Base-by-base conservation (phyloP, 92 coral and sea anemone genomes). In the Micromussa lordhowensis region DNA sequence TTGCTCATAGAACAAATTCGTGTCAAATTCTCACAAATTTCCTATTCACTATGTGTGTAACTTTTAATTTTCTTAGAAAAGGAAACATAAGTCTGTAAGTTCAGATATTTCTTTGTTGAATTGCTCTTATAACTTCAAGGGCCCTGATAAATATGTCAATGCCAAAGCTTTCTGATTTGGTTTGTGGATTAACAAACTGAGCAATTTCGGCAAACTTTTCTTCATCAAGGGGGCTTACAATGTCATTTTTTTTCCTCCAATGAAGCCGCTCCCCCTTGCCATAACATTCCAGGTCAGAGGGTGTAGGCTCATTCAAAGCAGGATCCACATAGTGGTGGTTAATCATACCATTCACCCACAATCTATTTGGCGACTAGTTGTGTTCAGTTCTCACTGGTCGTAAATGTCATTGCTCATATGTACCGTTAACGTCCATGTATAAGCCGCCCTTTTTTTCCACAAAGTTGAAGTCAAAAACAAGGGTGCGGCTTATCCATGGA, bases 311-410 rank as follows among this genome's bases (percentile, higher is more conserved):
- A 85, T 71, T 68, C 81, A 70, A 24, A n/a, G 79, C 79, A 79
- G 82, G 82, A 79, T 79, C 82, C 82, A 79, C 64, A 57, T 79
- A 79, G 77, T 83, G 87, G 77, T 68, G 87, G 73, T 88, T 88
- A 44, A 82, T 15, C 82, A 88, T 88, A 36, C 87, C 91, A 88
- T 88, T 88, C 66, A 88, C 82, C 88, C 82, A 88, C 79, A 88
- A 68, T 82, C 87, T 84, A 48, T 77, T 72, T 77, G 91, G 91
- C 54, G 91, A 66, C 94, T 89, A 91, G 72, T 91, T 91, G 82
- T 82, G 94, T 69, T 91, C 94, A 61, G 94, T 83, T 53, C 91
- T 73, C 49, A 91, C 79, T 16, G 91, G 91, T 24, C 85, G 89
- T 49, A 82, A 54, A 85, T 91, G 87, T 35, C 81, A 91, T 36